Percentiles rank a stretch among this genome's conserved stretches.
These are phyloP conservation scores for Tenodera sinensis DNA, from an alignment of 2,888 invertebrate genomes.

Conservation along the genomic window DNA sequence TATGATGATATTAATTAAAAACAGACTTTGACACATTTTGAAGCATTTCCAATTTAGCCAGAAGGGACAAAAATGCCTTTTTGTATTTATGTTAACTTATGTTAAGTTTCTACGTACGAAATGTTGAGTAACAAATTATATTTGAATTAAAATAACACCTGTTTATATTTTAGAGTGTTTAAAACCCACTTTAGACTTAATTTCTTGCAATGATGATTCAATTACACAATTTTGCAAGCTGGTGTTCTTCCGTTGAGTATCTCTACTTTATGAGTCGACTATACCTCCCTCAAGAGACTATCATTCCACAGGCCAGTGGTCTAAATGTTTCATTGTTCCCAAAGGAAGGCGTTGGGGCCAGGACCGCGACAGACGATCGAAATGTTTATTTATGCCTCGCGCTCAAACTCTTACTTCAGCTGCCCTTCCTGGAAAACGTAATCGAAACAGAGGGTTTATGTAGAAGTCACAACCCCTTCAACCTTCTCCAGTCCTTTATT, in stretches of 20 bases:
- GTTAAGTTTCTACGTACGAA: too few species aligned
- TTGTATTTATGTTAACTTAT: too few species aligned
- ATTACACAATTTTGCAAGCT: too few species aligned
- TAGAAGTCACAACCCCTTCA: not conserved
- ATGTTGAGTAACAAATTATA: too few species aligned
- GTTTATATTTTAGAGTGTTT: too few species aligned
- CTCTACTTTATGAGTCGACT: not conserved
- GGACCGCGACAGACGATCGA: not conserved
- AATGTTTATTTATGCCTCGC: not conserved
- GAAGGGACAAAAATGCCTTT: too few species aligned
- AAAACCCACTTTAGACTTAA: too few species aligned
- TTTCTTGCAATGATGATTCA: too few species aligned
- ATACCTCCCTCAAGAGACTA: not conserved
- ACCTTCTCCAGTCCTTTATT: not conserved
- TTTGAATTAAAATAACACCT: too few species aligned
- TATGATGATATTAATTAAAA: too few species aligned
- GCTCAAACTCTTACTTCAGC: not conserved
- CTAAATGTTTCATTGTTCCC: not conserved
- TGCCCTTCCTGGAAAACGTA: not conserved
- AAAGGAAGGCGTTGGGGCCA: not conserved
- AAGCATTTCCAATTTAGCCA: too few species aligned
- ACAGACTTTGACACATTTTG: too few species aligned
- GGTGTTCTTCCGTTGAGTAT: not conserved
- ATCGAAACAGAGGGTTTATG: not conserved
- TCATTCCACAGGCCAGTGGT: not conserved